phyloP scores from a whole-genome alignment of 2,797 vertebrate genomes.

The Myotis pilosus region DNA sequence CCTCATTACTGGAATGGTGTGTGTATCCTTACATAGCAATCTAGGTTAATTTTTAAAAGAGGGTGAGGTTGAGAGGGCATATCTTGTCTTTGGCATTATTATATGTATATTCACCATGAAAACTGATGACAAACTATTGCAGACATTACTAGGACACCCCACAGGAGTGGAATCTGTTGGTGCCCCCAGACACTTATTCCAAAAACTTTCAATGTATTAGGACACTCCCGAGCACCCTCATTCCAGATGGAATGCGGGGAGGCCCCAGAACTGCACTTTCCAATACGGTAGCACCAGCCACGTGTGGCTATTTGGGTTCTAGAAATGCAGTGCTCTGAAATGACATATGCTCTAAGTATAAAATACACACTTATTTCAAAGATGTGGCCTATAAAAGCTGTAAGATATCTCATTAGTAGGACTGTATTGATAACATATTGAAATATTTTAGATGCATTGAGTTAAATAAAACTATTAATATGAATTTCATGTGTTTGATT shows the following conservation, averaged over 20 bases:
- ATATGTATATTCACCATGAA: background rate
- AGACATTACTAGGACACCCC: background rate
- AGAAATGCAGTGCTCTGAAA: background rate
- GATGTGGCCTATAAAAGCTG: background rate
- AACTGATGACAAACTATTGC: background rate
- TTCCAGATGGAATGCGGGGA: background rate
- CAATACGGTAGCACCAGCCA: background rate
- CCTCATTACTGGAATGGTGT: background rate
- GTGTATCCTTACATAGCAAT: background rate
- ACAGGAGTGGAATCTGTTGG: background rate
- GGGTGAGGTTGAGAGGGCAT: background rate
- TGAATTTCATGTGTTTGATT: background rate
- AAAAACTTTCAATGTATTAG: background rate
- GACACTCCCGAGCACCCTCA: background rate
- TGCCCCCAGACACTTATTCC: background rate
- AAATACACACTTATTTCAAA: background rate
- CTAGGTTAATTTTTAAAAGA: background rate
- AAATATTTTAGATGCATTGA: background rate
- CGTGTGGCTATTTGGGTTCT: background rate
- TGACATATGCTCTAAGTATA: background rate
- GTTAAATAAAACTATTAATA: background rate
- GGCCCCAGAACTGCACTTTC: background rate
- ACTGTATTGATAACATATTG: background rate
- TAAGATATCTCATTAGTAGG: background rate
- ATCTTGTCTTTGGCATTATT: background rate